phyloP scores from a whole-genome alignment of 37 sponge, comb jelly and placozoan species.

The Ephydatia muelleri region DNA sequence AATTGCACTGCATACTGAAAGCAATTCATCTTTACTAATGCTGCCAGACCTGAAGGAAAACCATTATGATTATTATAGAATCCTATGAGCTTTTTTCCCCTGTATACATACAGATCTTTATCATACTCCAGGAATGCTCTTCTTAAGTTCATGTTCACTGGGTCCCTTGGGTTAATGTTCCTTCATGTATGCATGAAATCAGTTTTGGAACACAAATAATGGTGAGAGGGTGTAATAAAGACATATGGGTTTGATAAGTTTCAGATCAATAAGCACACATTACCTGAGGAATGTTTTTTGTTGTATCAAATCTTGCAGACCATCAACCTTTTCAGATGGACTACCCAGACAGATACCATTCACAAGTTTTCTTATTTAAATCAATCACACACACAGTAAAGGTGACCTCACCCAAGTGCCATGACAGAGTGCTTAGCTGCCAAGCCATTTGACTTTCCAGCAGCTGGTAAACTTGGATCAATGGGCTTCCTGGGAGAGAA shows the following conservation, averaged over 20 bases:
- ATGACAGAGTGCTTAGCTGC: slow-evolving; percentile 46
- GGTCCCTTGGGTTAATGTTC: slow-evolving; percentile 73
- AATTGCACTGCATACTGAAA: slow-evolving; percentile 43
- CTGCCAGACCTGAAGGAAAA: slow-evolving; percentile 46
- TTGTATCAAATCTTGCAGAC: too few species aligned
- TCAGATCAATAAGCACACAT: too few species aligned
- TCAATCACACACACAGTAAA: too few species aligned
- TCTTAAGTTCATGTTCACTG: slow-evolving; percentile 73
- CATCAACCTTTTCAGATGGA: too few species aligned
- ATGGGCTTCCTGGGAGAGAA: slow-evolving; percentile 22
- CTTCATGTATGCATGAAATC: too few species aligned
- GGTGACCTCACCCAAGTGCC: slow-evolving; percentile 31
- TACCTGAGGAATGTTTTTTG: too few species aligned
- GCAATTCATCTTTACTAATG: slow-evolving; percentile 41
- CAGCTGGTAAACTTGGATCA: slow-evolving; percentile 32
- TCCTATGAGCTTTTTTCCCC: neutral
- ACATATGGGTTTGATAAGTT: too few species aligned
- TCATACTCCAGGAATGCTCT: slow-evolving; percentile 86
- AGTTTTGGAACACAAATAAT: too few species aligned
- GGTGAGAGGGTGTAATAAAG: too few species aligned
- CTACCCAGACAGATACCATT: too few species aligned
- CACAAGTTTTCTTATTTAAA: too few species aligned
- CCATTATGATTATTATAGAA: neutral
- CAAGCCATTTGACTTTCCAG: slow-evolving; percentile 37
- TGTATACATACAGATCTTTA: slow-evolving; percentile 64